Evolutionary conservation across 2,113 vertebrate species (phyloP), one percentile per base, ranked within the genome.

Genomic region (Embiotoca jacksoni): DNA sequence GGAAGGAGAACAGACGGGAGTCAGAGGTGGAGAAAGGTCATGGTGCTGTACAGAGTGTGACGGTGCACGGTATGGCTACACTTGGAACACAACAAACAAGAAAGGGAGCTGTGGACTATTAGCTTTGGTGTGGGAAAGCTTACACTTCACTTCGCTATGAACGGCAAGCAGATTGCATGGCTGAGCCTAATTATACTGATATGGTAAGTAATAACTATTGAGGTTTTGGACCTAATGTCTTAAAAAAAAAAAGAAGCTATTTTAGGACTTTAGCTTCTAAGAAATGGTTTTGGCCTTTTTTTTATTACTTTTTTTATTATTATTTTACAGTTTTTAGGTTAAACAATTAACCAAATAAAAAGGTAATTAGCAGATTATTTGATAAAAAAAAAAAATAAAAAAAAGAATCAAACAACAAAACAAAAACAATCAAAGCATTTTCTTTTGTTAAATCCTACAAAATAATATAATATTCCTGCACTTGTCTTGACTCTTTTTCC

Each of bases 11-110:
- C 62, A 83, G 70, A 83, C 67, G 57, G 54, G 72, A 88, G 88
- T 90, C 71, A 89, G 74, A 72, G 72, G 75, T 73, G 66, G 82
- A 70, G 72, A 89, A 85, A 90, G 83, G 89, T 90, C 89, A 89
- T 31, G 6, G 70, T 15, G 67, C 50, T 59, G 53, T 36, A 32
- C 65, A 58, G 54, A 44, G 63, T 37, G 69, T 78, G 55, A 81
- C 14, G 4, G 41, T 41, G 56, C 50, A 49, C 68, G 54, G 37
- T 41, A 11, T 16, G 31, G 67, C 54, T 77, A 62, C 59, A 75
- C 77, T 78, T 83, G 53, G 70, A 75, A 69, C 71, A 61, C 57
- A 80, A 67, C 72, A 83, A 83, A 83, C 71, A 66, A 67, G 80
- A 81, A 75, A 72, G 78, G 68, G 35, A 85, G 61, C 61, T 62